phyloP scores from a whole-genome alignment of 1,140 invertebrate species.

The Mamestra configurata region DNA sequence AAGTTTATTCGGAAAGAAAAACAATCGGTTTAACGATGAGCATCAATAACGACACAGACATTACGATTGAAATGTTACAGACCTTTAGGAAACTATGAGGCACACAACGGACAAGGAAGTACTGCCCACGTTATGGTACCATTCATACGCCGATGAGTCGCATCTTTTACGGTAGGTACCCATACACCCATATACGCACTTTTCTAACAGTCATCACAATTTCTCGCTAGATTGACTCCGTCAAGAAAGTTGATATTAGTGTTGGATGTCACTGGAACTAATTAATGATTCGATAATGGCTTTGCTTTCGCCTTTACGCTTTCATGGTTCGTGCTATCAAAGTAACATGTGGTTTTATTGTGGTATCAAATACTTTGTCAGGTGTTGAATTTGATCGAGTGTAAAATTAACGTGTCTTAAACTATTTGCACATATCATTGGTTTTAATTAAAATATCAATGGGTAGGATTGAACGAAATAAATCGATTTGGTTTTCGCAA shows the following conservation, averaged over 20 bases:
- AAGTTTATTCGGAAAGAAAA: neutral
- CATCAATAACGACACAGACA: neutral
- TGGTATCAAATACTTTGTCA: neutral
- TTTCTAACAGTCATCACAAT: slow-evolving; percentile 20
- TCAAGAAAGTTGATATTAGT: slow-evolving; percentile 28
- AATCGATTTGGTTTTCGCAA: neutral
- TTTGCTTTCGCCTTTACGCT: slow-evolving; percentile 60
- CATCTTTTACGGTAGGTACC: neutral
- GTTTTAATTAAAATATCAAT: neutral
- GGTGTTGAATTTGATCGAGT: slow-evolving; percentile 14
- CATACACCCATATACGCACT: neutral
- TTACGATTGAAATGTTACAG: neutral
- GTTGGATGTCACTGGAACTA: slow-evolving; percentile 60
- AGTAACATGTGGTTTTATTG: slow-evolving; percentile 2
- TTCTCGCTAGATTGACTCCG: slow-evolving; percentile 14
- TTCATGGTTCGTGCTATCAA: slow-evolving; percentile 5
- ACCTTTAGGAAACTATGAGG: neutral
- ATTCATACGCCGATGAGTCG: slow-evolving; percentile 24
- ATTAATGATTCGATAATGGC: slow-evolving; percentile 55
- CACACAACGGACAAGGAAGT: slow-evolving; percentile 2
- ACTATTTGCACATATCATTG: neutral
- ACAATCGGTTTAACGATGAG: too few relatives aligned
- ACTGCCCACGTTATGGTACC: slow-evolving; percentile 8
- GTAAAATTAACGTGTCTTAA: slow-evolving; percentile 22
- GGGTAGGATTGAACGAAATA: neutral